Evolutionary conservation across 1,140 invertebrate genomes (phyloP).

Genomic region (Pogonognathellus flavescens): DNA sequence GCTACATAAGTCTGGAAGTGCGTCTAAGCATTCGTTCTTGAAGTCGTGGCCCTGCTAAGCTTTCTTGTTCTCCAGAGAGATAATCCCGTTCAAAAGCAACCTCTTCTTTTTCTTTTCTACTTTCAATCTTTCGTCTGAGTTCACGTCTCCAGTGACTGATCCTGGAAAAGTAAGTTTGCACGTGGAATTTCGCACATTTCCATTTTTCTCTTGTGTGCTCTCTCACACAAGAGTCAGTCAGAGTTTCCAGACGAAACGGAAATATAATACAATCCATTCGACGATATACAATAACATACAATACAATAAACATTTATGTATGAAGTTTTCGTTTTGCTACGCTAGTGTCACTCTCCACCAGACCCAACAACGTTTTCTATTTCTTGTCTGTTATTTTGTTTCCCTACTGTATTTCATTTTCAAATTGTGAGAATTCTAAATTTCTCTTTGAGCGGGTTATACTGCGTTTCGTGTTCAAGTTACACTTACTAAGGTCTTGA

Average conservation of each 20-base stretch:
- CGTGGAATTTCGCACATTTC: constrained; percentile 48
- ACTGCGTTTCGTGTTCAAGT: too few relatives aligned
- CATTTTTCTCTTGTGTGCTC: constrained; percentile 24
- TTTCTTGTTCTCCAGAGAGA: constrained; percentile 41
- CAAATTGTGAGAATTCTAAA: constrained; percentile 27
- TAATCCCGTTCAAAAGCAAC: constrained; percentile 39
- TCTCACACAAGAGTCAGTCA: background rate
- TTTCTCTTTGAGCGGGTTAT: background rate
- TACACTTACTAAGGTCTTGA: too few relatives aligned
- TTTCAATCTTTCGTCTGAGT: constrained; percentile 26
- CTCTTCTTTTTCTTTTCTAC: constrained; percentile 41
- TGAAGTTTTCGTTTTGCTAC: constrained; percentile 42
- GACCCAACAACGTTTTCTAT: background rate
- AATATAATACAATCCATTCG: constrained; percentile 7
- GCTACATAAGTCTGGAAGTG: background rate
- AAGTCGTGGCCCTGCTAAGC: constrained; percentile 10
- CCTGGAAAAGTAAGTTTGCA: constrained; percentile 27
- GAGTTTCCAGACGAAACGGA: background rate
- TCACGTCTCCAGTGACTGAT: constrained; percentile 44
- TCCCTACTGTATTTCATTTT: constrained; percentile 20
- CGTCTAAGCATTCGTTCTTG: background rate
- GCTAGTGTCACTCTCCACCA: constrained; percentile 5
- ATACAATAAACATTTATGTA: constrained; percentile 50
- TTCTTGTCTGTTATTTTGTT: constrained; percentile 10
- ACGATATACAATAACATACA: constrained; percentile 30